Evolutionary conservation across 1,140 invertebrate species (phyloP), one percentile per base, ranked within the genome.

Genomic region (Arctopsyche grandis): DNA sequence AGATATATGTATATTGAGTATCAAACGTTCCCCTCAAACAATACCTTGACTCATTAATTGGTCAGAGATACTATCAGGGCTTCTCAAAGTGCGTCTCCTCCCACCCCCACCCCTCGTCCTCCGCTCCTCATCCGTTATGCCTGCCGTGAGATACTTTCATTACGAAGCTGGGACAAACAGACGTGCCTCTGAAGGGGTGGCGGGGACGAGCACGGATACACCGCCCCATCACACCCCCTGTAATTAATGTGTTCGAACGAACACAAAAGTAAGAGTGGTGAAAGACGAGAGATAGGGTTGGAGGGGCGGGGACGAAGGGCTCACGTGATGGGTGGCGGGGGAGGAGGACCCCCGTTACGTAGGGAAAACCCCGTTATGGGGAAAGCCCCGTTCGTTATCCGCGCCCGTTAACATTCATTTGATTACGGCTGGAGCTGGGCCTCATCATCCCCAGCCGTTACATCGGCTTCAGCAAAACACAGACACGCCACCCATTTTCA

Each of bases 391-490:
- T 74, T 74, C 43, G 22, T 74, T 74, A 74, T 44, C 14, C 26
- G n/a, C 0, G 69, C 9, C 9, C 69, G 69, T 52, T 74, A 58
- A 58, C 71, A 58, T 74, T 74, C 71, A 74, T 74, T 74, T 56
- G 71, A 74, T 74, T 74, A 74, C 71, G 46, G 38, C 48, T 14
- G 22, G 26, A 29, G 22, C 22, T 19, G 52, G 43, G 46, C 24
- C 7, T 74, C 22, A 24, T 48, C 26, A 74, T 56, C 14, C 29
- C 69, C 24, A 21, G 56, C 16, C n/a, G 56, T n/a, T 52, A n/a
- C 48, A 14, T 52, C 48, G 29, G 29, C 7, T 38, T 38, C 29
- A 38, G 29, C 29, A 38, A 38, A 38, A 38, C 29, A 38, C 29
- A 38, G 29, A 38, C 29, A 38, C 29, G 29, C 29, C 29, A 38